A percentile compares a stretch with the other conserved stretches of the same genome.
Evolutionary conservation across 2,797 vertebrate species (phyloP).

Genomic region (Parambassis ranga): DNA sequence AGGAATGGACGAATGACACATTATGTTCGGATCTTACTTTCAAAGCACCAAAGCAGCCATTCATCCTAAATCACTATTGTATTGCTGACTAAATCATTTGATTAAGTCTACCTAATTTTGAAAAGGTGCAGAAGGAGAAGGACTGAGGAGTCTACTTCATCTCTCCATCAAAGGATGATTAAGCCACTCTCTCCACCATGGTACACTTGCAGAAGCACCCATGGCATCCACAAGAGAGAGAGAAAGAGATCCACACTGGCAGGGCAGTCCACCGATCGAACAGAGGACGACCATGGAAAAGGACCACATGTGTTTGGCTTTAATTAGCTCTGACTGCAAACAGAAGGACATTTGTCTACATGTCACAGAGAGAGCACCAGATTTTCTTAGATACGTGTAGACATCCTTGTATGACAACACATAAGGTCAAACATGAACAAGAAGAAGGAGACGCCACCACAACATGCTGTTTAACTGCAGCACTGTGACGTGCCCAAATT

Average conservation of each 20-base stretch:
- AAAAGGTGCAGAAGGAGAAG: not conserved
- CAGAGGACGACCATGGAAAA: not conserved
- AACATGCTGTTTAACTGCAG: not conserved
- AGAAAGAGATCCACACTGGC: not conserved
- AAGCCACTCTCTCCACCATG: not conserved
- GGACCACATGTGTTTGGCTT: not conserved
- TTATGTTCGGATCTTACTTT: no score
- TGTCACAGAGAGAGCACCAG: not conserved
- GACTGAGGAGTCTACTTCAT: not conserved
- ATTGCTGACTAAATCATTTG: not conserved
- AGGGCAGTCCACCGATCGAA: not conserved
- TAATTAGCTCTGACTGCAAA: not conserved
- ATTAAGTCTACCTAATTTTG: not conserved
- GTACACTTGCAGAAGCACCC: not conserved
- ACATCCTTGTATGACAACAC: not conserved
- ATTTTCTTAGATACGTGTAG: not conserved
- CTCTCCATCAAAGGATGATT: not conserved
- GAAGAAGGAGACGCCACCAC: not conserved
- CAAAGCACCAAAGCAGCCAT: no score
- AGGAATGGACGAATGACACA: no score
- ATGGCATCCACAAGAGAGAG: slow-evolving; percentile 4
- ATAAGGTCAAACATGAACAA: not conserved
- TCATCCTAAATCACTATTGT: not conserved
- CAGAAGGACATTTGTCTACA: not conserved
- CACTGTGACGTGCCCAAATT: not conserved